phyloP scores from a whole-genome alignment of 2,797 vertebrate genomes.

The Galago senegalensis region DNA sequence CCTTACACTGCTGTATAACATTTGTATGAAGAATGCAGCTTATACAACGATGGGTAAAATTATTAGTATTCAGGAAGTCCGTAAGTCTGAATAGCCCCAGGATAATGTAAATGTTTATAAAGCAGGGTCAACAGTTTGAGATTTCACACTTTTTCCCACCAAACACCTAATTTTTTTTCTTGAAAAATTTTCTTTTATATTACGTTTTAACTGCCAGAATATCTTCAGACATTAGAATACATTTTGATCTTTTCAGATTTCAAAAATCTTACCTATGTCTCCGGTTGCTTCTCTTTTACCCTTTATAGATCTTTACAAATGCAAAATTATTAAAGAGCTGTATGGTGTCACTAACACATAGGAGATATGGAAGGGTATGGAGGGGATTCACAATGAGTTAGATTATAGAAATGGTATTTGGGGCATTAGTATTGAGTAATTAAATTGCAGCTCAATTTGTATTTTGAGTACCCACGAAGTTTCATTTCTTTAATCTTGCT shows the following conservation, averaged over 20 bases:
- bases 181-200: slow-evolving; percentile 11
- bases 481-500: slow-evolving; percentile 1
- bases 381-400: background rate
- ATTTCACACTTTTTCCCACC: slow-evolving; percentile 74
- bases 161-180: slow-evolving; percentile 75
- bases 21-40: slow-evolving; percentile 57
- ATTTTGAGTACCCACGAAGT: background rate
- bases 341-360: background rate
- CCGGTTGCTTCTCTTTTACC: background rate
- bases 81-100: background rate
- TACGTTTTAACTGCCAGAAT: slow-evolving; percentile 49
- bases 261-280: slow-evolving; percentile 4
- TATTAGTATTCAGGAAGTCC: slow-evolving; percentile 70
- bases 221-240: slow-evolving; percentile 23
- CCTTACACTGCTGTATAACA: slow-evolving; percentile 48
- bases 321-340: background rate
- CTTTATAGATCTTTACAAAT: background rate
- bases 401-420: background rate
- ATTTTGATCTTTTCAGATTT: slow-evolving; percentile 55
- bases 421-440: background rate
- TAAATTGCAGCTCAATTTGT: background rate
- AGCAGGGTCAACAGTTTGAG: slow-evolving; percentile 61
- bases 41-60: slow-evolving; percentile 62
- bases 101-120: slow-evolving; percentile 82
- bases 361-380: background rate